These are phyloP conservation scores for Drosophila peninsularis DNA, from an alignment of 2,888 invertebrate species.

Conservation along the genomic window DNA sequence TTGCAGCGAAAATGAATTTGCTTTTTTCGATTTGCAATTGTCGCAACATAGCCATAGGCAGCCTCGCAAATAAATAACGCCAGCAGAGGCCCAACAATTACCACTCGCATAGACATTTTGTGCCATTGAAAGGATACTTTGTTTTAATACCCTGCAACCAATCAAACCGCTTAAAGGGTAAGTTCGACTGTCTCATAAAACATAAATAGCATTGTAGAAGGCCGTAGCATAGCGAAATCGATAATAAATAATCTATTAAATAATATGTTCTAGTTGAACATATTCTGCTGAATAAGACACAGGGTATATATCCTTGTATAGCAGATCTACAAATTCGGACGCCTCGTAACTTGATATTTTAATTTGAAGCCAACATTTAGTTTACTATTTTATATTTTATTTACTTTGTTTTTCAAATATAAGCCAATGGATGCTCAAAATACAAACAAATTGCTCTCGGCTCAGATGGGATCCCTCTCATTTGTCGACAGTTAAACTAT, in stretches of 20 bases:
- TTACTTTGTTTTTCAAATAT: too few species aligned
- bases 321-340: background rate
- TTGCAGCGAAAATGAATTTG: conserved; percentile 59
- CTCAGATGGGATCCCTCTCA: background rate
- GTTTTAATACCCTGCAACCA: conserved; percentile 30
- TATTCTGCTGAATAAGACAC: too few species aligned
- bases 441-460: background rate
- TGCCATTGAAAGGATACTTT: conserved; percentile 47
- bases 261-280: too few species aligned
- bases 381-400: background rate
- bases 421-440: background rate
- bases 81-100: conserved; percentile 60
- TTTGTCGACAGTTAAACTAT: background rate
- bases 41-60: conserved; percentile 56
- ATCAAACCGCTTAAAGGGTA: background rate
- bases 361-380: conserved; percentile 36
- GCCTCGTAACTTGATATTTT: conserved; percentile 54
- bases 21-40: conserved; percentile 51
- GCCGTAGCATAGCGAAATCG: too few species aligned
- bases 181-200: background rate
- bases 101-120: conserved; percentile 52
- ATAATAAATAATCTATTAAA: too few species aligned
- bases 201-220: too few species aligned
- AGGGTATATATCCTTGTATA: background rate
- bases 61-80: conserved; percentile 59